Evolutionary conservation across 2,797 vertebrate species (phyloP).

Genomic region (Leptatherina wallacei): DNA sequence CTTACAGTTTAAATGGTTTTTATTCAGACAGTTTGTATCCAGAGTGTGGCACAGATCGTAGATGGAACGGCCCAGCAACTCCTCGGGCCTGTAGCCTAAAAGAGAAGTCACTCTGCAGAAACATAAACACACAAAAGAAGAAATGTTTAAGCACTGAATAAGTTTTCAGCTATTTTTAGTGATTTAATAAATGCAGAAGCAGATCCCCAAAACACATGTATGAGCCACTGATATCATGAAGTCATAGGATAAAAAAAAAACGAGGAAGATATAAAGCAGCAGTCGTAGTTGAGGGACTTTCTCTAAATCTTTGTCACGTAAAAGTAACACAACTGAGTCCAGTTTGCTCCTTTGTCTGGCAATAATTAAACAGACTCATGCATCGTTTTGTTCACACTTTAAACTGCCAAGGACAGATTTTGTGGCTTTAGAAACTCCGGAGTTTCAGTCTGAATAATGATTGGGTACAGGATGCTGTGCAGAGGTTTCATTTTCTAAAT

Average conservation of each 20-base stretch:
- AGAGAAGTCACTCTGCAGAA: slow-evolving; percentile 71
- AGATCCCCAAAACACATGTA: not conserved
- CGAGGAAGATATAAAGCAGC: not conserved
- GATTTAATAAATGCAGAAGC: not conserved
- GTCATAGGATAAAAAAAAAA: not conserved
- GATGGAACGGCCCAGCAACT: slow-evolving; percentile 91
- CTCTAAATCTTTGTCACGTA: not conserved
- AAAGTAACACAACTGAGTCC: not conserved
- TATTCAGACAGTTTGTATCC: slow-evolving; percentile 89
- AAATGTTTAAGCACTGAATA: not conserved
- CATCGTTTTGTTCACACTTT: not conserved
- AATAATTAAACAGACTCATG: not conserved
- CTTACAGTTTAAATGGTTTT: slow-evolving; percentile 93
- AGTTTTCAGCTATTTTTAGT: not conserved
- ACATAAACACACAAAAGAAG: slow-evolving; percentile 5
- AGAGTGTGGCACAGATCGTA: slow-evolving; percentile 94
- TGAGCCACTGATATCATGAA: not conserved
- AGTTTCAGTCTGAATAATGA: not conserved
- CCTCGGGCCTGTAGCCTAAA: slow-evolving; percentile 91
- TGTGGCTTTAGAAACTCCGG: not conserved
- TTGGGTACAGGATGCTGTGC: not conserved
- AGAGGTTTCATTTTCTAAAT: not conserved
- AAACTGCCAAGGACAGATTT: not conserved
- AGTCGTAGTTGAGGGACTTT: not conserved
- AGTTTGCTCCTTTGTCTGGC: not conserved